Evolutionary conservation across 2,113 vertebrate species (phyloP).

Genomic region (Megaleporinus macrocephalus): DNA sequence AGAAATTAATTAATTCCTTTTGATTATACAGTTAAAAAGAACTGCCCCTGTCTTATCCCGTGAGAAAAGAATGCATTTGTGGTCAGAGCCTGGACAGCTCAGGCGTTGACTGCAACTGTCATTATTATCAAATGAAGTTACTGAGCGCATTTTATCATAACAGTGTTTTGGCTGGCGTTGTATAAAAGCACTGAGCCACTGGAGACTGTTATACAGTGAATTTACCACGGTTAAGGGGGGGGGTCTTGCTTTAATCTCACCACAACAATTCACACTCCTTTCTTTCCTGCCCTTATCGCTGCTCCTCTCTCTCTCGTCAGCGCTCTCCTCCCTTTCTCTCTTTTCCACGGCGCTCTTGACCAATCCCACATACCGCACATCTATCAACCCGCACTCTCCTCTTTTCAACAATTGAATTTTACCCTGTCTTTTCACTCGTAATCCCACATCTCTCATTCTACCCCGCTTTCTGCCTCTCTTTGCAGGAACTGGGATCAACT

Average conservation of each 20-base stretch:
- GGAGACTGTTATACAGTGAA: not conserved
- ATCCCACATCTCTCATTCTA: conserved; percentile 10
- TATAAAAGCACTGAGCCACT: not conserved
- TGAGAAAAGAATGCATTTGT: too few relatives aligned
- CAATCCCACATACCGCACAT: conserved; percentile 21
- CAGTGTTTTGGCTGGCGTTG: not conserved
- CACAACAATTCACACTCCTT: too few relatives aligned
- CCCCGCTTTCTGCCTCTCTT: conserved; percentile 18
- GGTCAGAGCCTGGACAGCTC: too few relatives aligned
- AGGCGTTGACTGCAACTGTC: too few relatives aligned
- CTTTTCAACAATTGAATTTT: conserved; percentile 15
- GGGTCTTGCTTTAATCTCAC: not conserved
- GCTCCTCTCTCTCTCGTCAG: not conserved
- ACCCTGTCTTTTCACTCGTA: conserved; percentile 31
- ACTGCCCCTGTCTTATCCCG: too few relatives aligned
- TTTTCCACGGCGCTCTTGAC: conserved; percentile 23
- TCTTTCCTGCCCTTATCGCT: not conserved
- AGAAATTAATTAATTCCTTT: too few relatives aligned
- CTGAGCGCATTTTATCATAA: too few relatives aligned
- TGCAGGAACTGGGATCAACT: conserved; percentile 52
- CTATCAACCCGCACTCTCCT: conserved; percentile 10
- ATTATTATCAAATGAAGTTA: too few relatives aligned
- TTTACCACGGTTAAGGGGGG: not conserved
- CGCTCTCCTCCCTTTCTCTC: not conserved
- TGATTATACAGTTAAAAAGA: too few relatives aligned